These are phyloP conservation scores for Aleadryas rufinucha DNA, from an alignment of 2,113 vertebrate species.

Conservation along the genomic window DNA sequence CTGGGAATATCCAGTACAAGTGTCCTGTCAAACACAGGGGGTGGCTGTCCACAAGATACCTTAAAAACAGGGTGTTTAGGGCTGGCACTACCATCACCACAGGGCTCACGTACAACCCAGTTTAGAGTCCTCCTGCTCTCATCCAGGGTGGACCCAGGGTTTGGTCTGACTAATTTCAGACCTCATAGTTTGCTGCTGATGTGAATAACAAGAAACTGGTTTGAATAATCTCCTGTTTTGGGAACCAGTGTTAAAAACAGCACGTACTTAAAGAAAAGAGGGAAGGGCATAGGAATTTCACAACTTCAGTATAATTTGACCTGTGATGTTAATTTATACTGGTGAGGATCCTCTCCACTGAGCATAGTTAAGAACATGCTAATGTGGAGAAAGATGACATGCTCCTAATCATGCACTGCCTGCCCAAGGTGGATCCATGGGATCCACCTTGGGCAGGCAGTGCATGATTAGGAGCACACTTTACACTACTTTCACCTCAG, in stretches of 20 bases:
- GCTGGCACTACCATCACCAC: background rate
- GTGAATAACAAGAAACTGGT: background rate
- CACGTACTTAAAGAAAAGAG: background rate
- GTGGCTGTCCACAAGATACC: background rate
- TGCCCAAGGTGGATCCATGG: background rate
- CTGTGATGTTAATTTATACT: background rate
- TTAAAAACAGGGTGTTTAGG: background rate
- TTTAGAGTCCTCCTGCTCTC: background rate
- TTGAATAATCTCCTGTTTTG: background rate
- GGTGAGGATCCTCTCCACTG: background rate
- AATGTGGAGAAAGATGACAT: background rate
- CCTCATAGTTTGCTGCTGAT: background rate
- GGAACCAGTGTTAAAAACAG: background rate
- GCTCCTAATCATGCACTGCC: background rate
- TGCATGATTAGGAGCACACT: too few relatives aligned
- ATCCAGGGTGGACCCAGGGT: background rate
- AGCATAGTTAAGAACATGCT: background rate
- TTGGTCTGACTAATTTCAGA: background rate
- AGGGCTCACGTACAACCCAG: background rate
- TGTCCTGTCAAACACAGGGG: rapidly evolving
- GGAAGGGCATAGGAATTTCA: background rate
- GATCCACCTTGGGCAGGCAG: too few relatives aligned
- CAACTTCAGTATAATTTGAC: background rate
- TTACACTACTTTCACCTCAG: background rate
- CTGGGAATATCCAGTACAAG: background rate